These are phyloP conservation scores for Perithous albicinctus DNA, from an alignment of 2,888 invertebrate genomes.

Conservation along the genomic window DNA sequence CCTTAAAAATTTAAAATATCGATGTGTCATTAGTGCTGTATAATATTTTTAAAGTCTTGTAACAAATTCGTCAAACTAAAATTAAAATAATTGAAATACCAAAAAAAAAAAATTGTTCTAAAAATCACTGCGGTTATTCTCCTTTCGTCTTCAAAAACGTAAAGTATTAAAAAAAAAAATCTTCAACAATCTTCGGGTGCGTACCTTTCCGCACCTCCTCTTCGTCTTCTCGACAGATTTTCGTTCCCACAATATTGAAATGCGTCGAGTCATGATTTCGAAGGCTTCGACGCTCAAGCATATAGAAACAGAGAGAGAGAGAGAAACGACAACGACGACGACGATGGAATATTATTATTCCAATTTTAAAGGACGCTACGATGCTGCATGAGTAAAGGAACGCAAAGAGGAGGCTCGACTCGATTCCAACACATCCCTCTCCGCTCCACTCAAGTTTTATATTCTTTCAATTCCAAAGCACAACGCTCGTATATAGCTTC, in stretches of 20 bases:
- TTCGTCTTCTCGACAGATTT: conserved; percentile 62
- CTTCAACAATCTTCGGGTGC: background rate
- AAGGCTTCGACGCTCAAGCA: conserved; percentile 70
- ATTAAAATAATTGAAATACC: background rate
- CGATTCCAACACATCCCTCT: conserved; percentile 57
- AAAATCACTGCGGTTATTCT: background rate
- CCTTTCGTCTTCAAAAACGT: background rate
- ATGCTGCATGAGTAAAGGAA: conserved; percentile 65
- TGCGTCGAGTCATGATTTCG: conserved; percentile 83
- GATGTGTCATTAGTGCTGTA: too few species aligned
- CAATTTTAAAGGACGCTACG: conserved; percentile 82
- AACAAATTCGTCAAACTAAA: too few species aligned
- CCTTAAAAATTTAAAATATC: too few species aligned
- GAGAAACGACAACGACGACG: conserved; percentile 74
- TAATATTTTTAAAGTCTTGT: background rate
- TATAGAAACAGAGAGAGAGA: conserved; percentile 37
- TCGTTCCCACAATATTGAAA: conserved; percentile 84
- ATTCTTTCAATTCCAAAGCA: conserved; percentile 37
- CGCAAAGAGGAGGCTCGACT: conserved; percentile 66
- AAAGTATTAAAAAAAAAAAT: background rate
- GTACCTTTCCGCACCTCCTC: background rate
- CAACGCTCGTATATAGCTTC: background rate
- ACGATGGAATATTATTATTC: conserved; percentile 84
- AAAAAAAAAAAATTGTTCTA: background rate
- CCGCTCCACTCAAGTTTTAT: conserved; percentile 46